Base-by-base conservation (phyloP, 1,140 invertebrate genomes). In the Ephestia elutella region DNA sequence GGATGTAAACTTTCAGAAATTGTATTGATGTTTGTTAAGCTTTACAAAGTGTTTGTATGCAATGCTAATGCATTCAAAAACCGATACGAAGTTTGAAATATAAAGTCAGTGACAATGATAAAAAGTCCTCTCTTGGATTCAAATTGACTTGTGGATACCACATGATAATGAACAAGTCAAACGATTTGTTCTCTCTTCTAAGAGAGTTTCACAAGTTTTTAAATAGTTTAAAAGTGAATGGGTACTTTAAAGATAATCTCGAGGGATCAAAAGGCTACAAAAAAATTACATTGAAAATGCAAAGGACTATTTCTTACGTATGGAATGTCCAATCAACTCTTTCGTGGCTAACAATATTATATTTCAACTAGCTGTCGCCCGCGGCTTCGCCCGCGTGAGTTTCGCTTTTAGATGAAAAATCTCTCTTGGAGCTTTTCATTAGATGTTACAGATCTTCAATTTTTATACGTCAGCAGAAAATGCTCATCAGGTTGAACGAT, bases 1-100 rank as follows among this genome's bases (percentile, higher is more conserved):
- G 62, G 93, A 92, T 21, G 94, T 96, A 92, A 91, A 92, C 68
- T 95, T 95, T 7, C 93, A 96, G 77, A n/a, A 91, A 93, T 63
- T 86, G 93, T 65, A 91, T 96, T 8, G 92, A 92, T 87, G 90
- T 92, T 21, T 67, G 91, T 97, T 0, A 92, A 90, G 65, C n/a
- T 96, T 99, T 84, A 98, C 97, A 0, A 94, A 95, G 83, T 98
- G 94, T 89, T 90, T 97, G 15, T 99, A 99, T 90, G 97, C 97
- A 15, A 97, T 98, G 93, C 86, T 97, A 13, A 89, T 92, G 59
- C 93, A 97, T 74, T 94, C 95, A n/a, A 73, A 79, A 77, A 62
- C 49, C 70, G 51, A 59, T 73, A 25, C 74, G 60, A 21, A 55
- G 59, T 89, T 90, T n/a, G 93, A 96, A 44, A 89, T 90, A 28